These are phyloP conservation scores for Lithobates pipiens DNA, from an alignment of 2,797 vertebrate species.

Conservation along the genomic window DNA sequence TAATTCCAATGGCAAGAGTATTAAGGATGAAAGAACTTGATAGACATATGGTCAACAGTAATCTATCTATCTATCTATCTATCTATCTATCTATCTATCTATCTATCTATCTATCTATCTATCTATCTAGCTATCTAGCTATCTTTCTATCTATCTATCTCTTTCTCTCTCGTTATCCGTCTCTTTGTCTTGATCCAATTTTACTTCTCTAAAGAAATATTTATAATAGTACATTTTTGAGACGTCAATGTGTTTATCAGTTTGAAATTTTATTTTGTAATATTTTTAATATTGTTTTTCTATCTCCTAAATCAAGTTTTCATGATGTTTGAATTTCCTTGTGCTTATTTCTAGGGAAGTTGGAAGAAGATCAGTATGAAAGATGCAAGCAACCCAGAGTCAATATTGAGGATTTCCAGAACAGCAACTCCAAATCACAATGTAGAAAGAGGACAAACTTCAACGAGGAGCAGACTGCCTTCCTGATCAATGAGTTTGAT, in stretches of 20 bases:
- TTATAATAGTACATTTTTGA: no score
- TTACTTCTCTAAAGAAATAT: no score
- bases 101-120: conserved; percentile 1
- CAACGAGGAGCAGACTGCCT: conserved; percentile 12
- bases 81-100: not conserved
- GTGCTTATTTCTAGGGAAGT: not conserved
- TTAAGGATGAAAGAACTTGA: no score
- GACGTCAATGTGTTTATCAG: no score
- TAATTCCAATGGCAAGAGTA: no score
- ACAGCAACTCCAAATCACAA: not conserved
- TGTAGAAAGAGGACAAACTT: conserved; percentile 26
- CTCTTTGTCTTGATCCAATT: no score
- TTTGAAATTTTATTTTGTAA: no score
- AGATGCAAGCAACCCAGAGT: not conserved
- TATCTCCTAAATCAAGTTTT: no score
- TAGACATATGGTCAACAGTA: not conserved
- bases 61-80: not conserved
- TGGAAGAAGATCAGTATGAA: not conserved
- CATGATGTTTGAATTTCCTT: not conserved
- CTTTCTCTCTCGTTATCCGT: no score
- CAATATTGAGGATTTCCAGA: not conserved
- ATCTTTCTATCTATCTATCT: no score
- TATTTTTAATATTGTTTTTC: no score
- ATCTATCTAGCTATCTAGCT: no score
- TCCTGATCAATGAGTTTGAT: conserved; percentile 32